Conservation (phyloP, 2,888 invertebrate genomes). For the Thymelicus lineola region DNA sequence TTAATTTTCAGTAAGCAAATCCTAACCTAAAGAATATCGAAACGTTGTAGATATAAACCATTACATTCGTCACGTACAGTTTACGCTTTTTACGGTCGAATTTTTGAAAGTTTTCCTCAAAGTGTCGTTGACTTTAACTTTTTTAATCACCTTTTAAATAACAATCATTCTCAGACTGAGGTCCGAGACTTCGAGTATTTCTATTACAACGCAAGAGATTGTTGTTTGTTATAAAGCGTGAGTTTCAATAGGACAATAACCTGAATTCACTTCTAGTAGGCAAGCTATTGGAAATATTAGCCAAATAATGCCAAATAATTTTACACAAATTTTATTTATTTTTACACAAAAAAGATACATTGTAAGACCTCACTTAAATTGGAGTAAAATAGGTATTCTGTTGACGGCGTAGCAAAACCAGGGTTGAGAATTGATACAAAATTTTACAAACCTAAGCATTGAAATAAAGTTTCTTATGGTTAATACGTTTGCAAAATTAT, state of each 20-base stretch:
- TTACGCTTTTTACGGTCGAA: conserved; percentile 59
- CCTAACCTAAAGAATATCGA: conserved; percentile 51
- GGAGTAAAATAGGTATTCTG: background rate
- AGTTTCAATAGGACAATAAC: conserved; percentile 25
- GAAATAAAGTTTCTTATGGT: too few relatives aligned
- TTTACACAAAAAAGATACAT: background rate
- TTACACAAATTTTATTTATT: too few relatives aligned
- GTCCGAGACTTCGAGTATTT: conserved; percentile 24
- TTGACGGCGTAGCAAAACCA: too few relatives aligned
- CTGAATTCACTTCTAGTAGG: conserved; percentile 14
- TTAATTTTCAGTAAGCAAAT: conserved; percentile 46
- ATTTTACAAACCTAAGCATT: background rate
- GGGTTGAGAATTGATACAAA: background rate
- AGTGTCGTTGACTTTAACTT: conserved; percentile 68
- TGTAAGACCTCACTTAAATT: background rate
- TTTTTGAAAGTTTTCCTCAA: conserved; percentile 69
- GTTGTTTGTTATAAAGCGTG: conserved; percentile 22
- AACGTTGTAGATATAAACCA: conserved; percentile 47
- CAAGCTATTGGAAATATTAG: background rate
- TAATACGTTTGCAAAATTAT: too few relatives aligned
- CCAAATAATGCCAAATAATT: too few relatives aligned
- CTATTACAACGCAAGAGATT: conserved; percentile 15
- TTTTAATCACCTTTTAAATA: conserved; percentile 43
- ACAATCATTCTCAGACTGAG: conserved; percentile 40
- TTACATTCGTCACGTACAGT: conserved; percentile 65